Base-by-base conservation (phyloP, 2,113 vertebrate species). In the Halcyon malimbica region DNA sequence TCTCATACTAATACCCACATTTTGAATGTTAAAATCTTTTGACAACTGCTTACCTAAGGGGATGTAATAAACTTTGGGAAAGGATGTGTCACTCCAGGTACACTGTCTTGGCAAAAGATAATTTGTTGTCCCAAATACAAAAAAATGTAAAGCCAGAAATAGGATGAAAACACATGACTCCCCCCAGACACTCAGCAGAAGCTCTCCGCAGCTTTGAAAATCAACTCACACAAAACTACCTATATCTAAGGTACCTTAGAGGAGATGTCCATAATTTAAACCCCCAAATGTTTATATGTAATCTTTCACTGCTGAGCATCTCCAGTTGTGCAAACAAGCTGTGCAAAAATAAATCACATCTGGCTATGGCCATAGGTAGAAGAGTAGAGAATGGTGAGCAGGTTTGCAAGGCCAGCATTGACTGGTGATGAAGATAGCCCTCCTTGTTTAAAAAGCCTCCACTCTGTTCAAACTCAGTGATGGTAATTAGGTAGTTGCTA, bases 351-450 rank as follows among this genome's bases (percentile, higher is more conserved):
- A 94, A 82, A 94, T 90, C 39, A 81, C 39, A 81, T 76, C 25
- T 67, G 35, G 8, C 24, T 71, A 29, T 26, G 51, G 8, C 21
- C 16, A n/a, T 71, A 50, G 41, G 42, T 64, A 87, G 48, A 64
- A 33, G 48, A 75, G 13, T 15, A 26, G 63, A 62, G 51, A 77
- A 83, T 35, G 31, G 60, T 60, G 85, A 77, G 33, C 16, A 70
- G 33, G 33, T 28, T 92, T 81, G 29, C 31, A 44, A 3, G 4
- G 57, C 80, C 77, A 73, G 44, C 17, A 16, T 41, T 92, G 64
- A 65, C 16, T 0, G 0, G 35, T 37, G 21, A n/a, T 7, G 29
- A 70, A 53, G 53, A 8, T 50, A 21, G 6, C 7, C 20, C 6
- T 50, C 28, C 78, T 81, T 84, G 42, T 53, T 70, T 60, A 60